These are phyloP conservation scores for Alcis repandata DNA, from an alignment of 2,888 invertebrate genomes.

Conservation along the genomic window DNA sequence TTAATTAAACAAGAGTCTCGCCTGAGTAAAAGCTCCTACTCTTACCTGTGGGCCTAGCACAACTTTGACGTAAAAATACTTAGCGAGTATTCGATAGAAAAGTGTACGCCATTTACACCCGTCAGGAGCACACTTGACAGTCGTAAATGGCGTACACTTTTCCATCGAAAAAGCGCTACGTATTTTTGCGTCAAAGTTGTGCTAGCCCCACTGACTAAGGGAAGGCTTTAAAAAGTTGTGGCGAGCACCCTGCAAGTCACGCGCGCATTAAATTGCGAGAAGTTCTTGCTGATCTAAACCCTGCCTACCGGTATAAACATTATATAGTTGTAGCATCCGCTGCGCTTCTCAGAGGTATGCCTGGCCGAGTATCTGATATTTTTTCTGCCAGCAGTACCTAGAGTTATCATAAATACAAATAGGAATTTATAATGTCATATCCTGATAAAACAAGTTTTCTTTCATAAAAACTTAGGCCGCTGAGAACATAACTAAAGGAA, in stretches of 20 bases:
- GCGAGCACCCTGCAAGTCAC: not conserved
- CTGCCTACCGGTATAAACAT: constrained; percentile 32
- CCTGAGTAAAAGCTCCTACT: too few species aligned
- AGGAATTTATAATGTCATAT: constrained; percentile 37
- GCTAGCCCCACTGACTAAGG: too few species aligned
- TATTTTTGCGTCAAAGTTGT: too few species aligned
- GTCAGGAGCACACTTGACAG: too few species aligned
- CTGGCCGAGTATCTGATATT: constrained; percentile 57
- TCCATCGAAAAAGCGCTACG: too few species aligned
- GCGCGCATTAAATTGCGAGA: not conserved
- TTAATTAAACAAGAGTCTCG: too few species aligned
- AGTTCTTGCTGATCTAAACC: constrained; percentile 1
- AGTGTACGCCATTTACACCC: too few species aligned
- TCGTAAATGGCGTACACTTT: too few species aligned
- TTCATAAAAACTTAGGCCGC: constrained; percentile 7
- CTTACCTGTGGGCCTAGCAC: too few species aligned
- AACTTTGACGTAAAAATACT: too few species aligned
- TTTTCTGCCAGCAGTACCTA: constrained; percentile 46
- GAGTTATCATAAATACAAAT: constrained; percentile 38
- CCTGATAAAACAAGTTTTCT: constrained; percentile 25
- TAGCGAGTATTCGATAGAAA: too few species aligned
- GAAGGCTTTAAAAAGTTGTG: too few species aligned
- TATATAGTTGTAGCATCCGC: constrained; percentile 33
- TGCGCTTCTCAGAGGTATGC: constrained; percentile 63
- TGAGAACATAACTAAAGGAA: not conserved